A percentile compares a stretch with the other conserved stretches of the same genome.
Conservation (phyloP, 2,888 invertebrate species). For the Lycocerus yunnanus region DNA sequence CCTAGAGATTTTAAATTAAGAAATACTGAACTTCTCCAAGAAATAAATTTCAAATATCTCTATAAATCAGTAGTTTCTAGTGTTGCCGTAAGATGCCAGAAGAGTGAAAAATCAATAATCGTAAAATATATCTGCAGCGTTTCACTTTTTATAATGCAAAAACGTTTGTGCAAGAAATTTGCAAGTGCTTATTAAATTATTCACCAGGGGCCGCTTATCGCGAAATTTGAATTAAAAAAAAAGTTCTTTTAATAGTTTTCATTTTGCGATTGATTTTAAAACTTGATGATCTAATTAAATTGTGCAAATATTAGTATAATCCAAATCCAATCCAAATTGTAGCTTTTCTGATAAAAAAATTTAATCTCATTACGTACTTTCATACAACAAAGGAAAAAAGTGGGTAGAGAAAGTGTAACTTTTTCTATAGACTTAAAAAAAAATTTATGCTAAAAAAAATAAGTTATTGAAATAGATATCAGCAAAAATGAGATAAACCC, state of each 20-base stretch:
- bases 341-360: not conserved
- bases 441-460: no score
- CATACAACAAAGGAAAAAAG: not conserved
- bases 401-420: not conserved
- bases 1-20: no score
- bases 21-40: not conserved
- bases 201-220: not conserved
- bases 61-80: not conserved
- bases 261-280: not conserved
- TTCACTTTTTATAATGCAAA: not conserved
- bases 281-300: not conserved
- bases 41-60: not conserved
- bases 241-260: not conserved
- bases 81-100: not conserved
- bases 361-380: not conserved
- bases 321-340: no score
- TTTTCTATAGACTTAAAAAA: not conserved
- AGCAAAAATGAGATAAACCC: no score
- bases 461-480: no score
- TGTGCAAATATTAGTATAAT: not conserved
- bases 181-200: not conserved
- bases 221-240: not conserved
- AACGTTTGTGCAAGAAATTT: not conserved
- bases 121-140: not conserved
- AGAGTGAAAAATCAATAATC: not conserved